A percentile compares a stretch with the other conserved stretches of the same genome.
Conservation (phyloP, 2,113 vertebrate genomes). For the Vulpes ferrilata region DNA sequence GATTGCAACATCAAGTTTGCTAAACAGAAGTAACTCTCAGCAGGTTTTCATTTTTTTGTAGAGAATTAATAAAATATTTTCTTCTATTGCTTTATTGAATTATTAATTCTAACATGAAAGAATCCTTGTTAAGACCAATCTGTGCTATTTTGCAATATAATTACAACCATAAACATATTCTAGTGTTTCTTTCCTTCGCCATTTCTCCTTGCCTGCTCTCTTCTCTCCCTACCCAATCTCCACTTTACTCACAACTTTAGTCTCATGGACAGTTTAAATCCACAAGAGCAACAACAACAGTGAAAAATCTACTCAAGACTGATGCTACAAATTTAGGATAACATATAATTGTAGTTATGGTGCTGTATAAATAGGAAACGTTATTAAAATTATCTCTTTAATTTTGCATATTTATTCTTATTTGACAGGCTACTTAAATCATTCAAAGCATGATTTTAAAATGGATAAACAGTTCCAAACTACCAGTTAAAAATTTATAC, state of each 20-base stretch:
- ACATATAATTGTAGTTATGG: constrained; percentile 2
- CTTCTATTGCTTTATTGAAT: constrained; percentile 8
- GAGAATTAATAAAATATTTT: constrained; percentile 46
- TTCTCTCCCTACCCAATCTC: not conserved
- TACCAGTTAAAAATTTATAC: constrained; percentile 72
- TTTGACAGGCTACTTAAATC: constrained; percentile 53
- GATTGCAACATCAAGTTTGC: constrained; percentile 8
- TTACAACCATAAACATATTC: not conserved
- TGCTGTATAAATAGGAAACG: not conserved
- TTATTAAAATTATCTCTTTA: constrained; percentile 31
- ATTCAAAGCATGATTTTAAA: constrained; percentile 61
- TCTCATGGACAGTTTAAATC: constrained; percentile 40
- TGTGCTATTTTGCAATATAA: not conserved
- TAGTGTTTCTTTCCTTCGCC: not conserved
- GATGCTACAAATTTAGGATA: not conserved
- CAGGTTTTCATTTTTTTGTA: not conserved
- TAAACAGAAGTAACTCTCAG: not conserved
- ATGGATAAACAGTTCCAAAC: constrained; percentile 38
- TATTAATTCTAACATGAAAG: not conserved
- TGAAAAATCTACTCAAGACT: not conserved
- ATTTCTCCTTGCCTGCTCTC: not conserved
- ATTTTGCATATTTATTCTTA: constrained; percentile 36
- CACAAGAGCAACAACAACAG: not conserved
- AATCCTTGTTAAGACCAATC: not conserved
- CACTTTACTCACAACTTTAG: not conserved